phyloP scores from a whole-genome alignment of 2,888 invertebrate species.

The Lepidochrysops patricia region DNA sequence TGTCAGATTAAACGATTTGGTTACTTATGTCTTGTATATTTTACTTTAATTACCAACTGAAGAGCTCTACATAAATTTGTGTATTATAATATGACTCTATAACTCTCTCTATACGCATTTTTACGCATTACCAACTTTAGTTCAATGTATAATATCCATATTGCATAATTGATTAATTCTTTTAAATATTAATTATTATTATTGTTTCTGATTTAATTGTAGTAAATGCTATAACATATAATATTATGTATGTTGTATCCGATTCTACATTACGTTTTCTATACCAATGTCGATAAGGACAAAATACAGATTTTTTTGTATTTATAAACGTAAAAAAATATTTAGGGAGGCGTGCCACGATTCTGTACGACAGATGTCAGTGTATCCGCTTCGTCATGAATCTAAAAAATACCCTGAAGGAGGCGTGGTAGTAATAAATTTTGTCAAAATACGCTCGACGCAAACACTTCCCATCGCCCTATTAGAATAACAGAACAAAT shows the following conservation, averaged over 20 bases:
- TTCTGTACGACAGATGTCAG: conserved; percentile 62
- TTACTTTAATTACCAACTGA: conserved; percentile 14
- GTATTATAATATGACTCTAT: no score
- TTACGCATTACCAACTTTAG: no score
- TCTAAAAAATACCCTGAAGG: conserved; percentile 50
- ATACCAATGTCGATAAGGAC: not conserved
- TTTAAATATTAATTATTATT: no score
- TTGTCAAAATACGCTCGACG: conserved; percentile 68
- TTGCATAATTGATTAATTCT: no score
- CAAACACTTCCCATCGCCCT: conserved; percentile 69
- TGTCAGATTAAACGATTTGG: not conserved
- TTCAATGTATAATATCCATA: no score
- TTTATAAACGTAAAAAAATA: conserved; percentile 39
- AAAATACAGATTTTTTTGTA: conserved; percentile 16
- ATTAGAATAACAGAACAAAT: conserved; percentile 74
- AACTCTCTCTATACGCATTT: no score
- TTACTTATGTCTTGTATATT: conserved; percentile 20
- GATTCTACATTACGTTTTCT: no score
- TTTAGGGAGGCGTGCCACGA: conserved; percentile 48
- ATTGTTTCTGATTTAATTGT: no score
- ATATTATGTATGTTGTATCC: no score
- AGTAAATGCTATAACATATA: no score
- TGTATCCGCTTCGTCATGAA: conserved; percentile 51
- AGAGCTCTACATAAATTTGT: no score
- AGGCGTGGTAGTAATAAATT: conserved; percentile 74